Conservation (phyloP, 2,797 vertebrate species). For the Merluccius polli region DNA sequence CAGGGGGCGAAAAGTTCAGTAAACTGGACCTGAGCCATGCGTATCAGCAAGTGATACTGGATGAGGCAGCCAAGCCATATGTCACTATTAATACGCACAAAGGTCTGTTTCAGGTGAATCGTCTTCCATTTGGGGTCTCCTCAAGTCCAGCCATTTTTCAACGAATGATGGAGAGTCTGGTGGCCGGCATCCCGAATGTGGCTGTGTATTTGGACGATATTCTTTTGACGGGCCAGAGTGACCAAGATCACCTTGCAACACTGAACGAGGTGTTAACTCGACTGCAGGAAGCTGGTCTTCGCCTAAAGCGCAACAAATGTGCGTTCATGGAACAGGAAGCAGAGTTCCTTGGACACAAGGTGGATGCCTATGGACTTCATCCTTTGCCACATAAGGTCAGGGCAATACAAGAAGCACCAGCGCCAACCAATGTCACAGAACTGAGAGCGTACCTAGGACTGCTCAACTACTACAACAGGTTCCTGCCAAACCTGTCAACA, state of each 20-base stretch:
- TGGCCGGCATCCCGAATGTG: background rate
- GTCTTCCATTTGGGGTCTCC: background rate
- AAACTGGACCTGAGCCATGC: conserved; percentile 1
- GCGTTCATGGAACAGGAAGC: background rate
- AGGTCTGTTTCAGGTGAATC: background rate
- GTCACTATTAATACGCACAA: background rate
- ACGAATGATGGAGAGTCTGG: background rate
- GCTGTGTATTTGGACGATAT: background rate
- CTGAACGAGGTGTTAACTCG: background rate
- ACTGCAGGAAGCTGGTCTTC: background rate
- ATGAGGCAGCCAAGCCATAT: background rate
- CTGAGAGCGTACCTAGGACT: background rate
- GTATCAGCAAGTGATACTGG: background rate
- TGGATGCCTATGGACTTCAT: background rate
- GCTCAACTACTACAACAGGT: background rate
- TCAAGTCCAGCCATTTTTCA: background rate
- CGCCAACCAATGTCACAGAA: background rate
- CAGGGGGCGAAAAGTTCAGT: background rate
- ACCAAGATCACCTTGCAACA: background rate
- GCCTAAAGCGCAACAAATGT: background rate
- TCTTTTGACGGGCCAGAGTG: background rate
- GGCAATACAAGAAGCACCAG: background rate
- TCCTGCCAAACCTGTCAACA: background rate
- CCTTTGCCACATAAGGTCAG: background rate
- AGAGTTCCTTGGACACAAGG: background rate